Base-by-base conservation (phyloP, 2,797 vertebrate species). In the Pipistrellus pipistrellus region DNA sequence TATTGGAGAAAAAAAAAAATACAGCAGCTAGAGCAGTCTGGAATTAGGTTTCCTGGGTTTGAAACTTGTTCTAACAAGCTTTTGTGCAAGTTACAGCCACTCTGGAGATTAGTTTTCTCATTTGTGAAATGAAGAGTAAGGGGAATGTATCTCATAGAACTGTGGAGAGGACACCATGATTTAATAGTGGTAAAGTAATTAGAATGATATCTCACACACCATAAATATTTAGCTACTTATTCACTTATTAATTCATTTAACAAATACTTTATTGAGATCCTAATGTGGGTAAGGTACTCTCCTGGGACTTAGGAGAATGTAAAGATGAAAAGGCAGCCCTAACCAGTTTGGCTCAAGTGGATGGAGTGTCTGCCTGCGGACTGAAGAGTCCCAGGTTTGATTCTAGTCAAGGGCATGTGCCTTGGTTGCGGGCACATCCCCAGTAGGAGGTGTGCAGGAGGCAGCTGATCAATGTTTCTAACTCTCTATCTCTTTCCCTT, bases 41-140 rank as follows among this genome's bases (percentile, higher is more conserved):
- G 38, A 64, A 90, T 81, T 4, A 68, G 53, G 23, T 72, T 69
- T 57, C 30, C 62, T 91, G 38, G 2, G 1, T 90, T 80, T 44
- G n/a, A 95, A 93, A 76, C 6, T 35, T 85, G 14, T 27, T 87
- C n/a, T 94, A 73, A 72, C 12, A 66, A 68, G 35, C 20, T 44
- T 59, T 73, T 95, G 25, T 6, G 23, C 35, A 78, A 68, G 12
- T 78, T 83, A 68, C 10, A 91, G 32, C 5, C 14, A 59, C 23
- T 92, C 35, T 38, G 9, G 38, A 18, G 5, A 78, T 87, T 64
- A 32, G 90, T 77, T 55, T 89, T 17, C 23, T 71, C 9, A 51
- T 82, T 71, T 94, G 6, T 51, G 69, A 96, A 89, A 55, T 85
- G 11, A 85, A 11, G 2, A 86, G 69, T 59, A 88, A 83, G 15